Evolutionary conservation across 2,797 vertebrate species (phyloP).

Genomic region (Premnoplex brunnescens): DNA sequence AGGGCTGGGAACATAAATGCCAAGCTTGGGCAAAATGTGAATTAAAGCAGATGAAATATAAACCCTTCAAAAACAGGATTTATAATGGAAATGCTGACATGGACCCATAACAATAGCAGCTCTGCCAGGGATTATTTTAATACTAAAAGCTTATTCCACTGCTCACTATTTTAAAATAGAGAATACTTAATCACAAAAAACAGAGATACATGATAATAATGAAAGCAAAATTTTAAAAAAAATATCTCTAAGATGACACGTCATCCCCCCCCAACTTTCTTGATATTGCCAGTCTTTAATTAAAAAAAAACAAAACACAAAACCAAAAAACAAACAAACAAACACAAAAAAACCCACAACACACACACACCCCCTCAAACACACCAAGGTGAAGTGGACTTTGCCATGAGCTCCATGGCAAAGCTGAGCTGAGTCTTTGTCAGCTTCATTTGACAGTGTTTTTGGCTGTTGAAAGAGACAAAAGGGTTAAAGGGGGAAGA

Average conservation of each 20-base stretch:
- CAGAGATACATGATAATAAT: not conserved
- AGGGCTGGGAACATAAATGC: not conserved
- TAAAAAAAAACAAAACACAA: not conserved
- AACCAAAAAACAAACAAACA: not conserved
- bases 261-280: not conserved
- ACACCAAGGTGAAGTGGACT: conserved; percentile 38
- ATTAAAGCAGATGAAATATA: conserved; percentile 66
- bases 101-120: conserved; percentile 55
- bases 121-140: conserved; percentile 73
- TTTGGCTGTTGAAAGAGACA: conserved; percentile 45
- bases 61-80: conserved; percentile 66
- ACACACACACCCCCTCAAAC: not conserved
- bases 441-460: conserved; percentile 57
- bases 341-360: too few relatives aligned
- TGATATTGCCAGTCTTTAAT: not conserved
- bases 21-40: conserved; percentile 46
- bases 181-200: conserved; percentile 43
- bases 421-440: conserved; percentile 35
- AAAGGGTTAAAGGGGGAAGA: conserved; percentile 42
- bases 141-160: conserved; percentile 65
- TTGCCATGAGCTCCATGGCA: conserved; percentile 34
- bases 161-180: conserved; percentile 54
- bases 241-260: not conserved
- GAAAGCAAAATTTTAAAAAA: conserved; percentile 14
- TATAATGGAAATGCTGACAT: conserved; percentile 65